A percentile compares a stretch with the other conserved stretches of the same genome.
These are phyloP conservation scores for Enteromius thamalakanensis DNA, from an alignment of 2,797 vertebrate genomes.

Conservation along the genomic window DNA sequence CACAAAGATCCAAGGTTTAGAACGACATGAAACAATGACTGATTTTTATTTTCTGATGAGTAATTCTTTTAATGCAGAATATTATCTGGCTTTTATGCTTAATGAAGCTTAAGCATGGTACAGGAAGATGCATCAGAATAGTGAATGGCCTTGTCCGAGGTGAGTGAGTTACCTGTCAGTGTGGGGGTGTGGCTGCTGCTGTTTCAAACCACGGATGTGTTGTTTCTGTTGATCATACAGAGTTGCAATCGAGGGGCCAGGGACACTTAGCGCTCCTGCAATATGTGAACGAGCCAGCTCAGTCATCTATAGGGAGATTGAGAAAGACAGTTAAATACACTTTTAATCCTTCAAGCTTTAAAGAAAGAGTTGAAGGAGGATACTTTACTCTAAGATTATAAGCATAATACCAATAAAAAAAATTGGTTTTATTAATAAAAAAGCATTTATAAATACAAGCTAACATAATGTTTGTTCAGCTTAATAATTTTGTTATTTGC, in stretches of 20 bases:
- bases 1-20: neutral
- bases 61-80: neutral
- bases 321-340: neutral
- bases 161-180: conserved; percentile 78
- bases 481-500: neutral
- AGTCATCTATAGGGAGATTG: conserved; percentile 77
- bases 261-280: conserved; percentile 69
- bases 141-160: neutral
- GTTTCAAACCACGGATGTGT: conserved; percentile 71
- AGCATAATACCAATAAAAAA: neutral
- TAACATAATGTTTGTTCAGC: too few relatives aligned
- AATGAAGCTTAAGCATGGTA: neutral
- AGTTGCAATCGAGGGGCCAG: conserved; percentile 67
- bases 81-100: neutral
- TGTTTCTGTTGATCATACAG: conserved; percentile 75
- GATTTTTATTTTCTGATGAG: neutral
- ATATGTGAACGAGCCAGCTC: conserved; percentile 82
- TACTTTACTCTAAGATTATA: neutral
- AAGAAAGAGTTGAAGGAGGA: neutral
- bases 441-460: neutral
- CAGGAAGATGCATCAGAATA: neutral
- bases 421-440: neutral
- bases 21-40: neutral
- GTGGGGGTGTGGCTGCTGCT: conserved; percentile 71
- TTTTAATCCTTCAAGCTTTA: neutral